Percentiles rank a stretch among this genome's conserved stretches.
phyloP scores from a whole-genome alignment of 2,888 invertebrate genomes.

The Oligia strigilis region DNA sequence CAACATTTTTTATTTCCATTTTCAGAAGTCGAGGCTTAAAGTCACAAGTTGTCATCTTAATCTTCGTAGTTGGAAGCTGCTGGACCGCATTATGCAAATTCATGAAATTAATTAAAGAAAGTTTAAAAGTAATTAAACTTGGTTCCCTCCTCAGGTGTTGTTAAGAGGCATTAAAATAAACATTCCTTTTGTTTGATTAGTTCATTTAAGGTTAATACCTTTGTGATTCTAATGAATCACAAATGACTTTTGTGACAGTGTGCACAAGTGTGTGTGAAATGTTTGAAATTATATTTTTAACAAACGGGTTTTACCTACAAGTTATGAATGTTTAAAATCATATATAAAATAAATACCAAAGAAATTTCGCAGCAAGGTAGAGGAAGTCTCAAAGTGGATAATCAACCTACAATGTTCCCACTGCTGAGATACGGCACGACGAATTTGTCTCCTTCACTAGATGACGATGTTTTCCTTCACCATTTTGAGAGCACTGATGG shows the following conservation, averaged over 20 bases:
- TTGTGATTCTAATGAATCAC: constrained; percentile 5
- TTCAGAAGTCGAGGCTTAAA: constrained; percentile 24
- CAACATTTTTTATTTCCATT: constrained; percentile 5
- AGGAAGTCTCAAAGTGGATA: neutral
- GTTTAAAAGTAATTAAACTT: constrained; percentile 76
- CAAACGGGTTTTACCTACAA: neutral
- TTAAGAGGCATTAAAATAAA: constrained; percentile 60
- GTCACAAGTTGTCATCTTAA: constrained; percentile 56
- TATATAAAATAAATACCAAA: neutral
- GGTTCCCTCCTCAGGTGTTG: constrained; percentile 70
- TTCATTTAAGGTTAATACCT: constrained; percentile 6
- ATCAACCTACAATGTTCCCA: neutral
- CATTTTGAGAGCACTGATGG: too few species aligned
- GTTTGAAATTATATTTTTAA: constrained; percentile 14
- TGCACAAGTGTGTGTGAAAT: neutral
- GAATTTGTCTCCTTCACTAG: too few species aligned
- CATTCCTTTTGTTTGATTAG: constrained; percentile 52
- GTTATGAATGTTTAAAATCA: neutral
- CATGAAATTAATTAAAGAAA: constrained; percentile 74
- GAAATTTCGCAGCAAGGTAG: neutral
- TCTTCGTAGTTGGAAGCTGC: constrained; percentile 45
- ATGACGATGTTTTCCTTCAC: too few species aligned
- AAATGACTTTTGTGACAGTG: constrained; percentile 9
- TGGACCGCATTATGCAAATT: constrained; percentile 75
- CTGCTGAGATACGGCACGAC: neutral